Base-by-base conservation (phyloP, 2,113 vertebrate species). In the Scartelaos histophorus region DNA sequence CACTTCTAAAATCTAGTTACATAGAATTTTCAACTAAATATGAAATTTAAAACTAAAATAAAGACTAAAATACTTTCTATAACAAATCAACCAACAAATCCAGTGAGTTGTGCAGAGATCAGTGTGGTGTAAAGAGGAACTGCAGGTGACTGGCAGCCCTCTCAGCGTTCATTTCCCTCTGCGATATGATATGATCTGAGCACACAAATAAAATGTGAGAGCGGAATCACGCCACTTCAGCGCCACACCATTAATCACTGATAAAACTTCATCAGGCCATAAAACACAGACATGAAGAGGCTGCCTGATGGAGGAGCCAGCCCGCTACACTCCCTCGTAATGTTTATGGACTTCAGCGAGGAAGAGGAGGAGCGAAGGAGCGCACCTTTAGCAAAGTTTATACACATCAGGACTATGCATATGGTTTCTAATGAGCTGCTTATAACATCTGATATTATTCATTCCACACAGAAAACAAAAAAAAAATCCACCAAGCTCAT, bases 221-320 rank as follows among this genome's bases (percentile, higher is more conserved):
- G 51, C 49, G 51, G 66, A 88, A 74, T 34, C 60, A 56, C 76
- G 65, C 51, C 22, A 35, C 57, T 47, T 46, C 65, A 35, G 38
- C 10, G 57, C 12, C 69, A 62, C 43, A n/a, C 45, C 43, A 73
- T 82, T 74, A 82, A 83, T 79, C 81, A 80, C 25, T 46, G 67
- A 78, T 66, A 34, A 69, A 77, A 54, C 9, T 19, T 0, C 12
- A 21, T 67, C 53, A 74, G 65, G 46, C 67, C 71, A 17, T 10
- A 19, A 38, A 71, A 78, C 60, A 25, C 17, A 19, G 19, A 5
- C 3, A 54, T 57, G 53, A 13, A 62, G 58, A 67, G 46, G 19
- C 69, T 51, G 58, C 70, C 72, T 53, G 16, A 65, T 45, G 34
- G 34, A 38, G 34, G 3, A 38, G 25, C 29, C 34, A n/a, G 61